Evolutionary conservation across 2,113 vertebrate genomes (phyloP).

Genomic region (Cottus gobio): DNA sequence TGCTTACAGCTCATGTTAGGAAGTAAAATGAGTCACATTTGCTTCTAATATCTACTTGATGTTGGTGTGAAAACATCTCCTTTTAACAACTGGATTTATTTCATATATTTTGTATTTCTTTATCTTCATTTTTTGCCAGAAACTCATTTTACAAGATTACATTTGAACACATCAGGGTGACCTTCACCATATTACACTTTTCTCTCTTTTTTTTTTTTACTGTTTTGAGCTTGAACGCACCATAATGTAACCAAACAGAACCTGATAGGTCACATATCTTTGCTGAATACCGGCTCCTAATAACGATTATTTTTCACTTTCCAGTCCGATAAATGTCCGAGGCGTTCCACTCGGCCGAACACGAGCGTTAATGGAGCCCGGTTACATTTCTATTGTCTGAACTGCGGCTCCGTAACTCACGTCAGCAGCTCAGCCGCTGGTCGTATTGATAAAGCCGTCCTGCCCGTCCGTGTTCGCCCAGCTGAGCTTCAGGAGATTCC

Average conservation of each 20-base stretch:
- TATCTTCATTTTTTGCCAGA: too few relatives aligned
- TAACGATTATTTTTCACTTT: neutral
- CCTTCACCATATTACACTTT: neutral
- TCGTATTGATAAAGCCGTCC: constrained; percentile 46
- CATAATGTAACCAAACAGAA: neutral
- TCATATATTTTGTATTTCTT: neutral
- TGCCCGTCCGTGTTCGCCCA: constrained; percentile 30
- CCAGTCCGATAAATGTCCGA: neutral
- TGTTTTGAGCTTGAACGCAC: neutral
- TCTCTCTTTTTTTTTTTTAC: neutral
- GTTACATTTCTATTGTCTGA: neutral
- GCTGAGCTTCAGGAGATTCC: constrained; percentile 42
- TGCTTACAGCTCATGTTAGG: neutral
- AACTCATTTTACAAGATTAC: neutral
- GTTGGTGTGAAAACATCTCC: neutral
- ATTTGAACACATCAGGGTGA: neutral
- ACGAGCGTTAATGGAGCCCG: too few relatives aligned
- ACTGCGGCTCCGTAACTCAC: constrained; percentile 1
- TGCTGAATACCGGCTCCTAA: neutral
- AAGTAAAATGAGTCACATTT: neutral
- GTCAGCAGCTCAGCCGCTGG: constrained; percentile 25
- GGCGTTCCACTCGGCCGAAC: neutral
- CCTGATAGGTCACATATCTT: too few relatives aligned
- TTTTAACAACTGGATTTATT: neutral
- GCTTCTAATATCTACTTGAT: neutral